Base-by-base conservation (phyloP, 2,888 invertebrate species). In the Chloroclystis v-ata region DNA sequence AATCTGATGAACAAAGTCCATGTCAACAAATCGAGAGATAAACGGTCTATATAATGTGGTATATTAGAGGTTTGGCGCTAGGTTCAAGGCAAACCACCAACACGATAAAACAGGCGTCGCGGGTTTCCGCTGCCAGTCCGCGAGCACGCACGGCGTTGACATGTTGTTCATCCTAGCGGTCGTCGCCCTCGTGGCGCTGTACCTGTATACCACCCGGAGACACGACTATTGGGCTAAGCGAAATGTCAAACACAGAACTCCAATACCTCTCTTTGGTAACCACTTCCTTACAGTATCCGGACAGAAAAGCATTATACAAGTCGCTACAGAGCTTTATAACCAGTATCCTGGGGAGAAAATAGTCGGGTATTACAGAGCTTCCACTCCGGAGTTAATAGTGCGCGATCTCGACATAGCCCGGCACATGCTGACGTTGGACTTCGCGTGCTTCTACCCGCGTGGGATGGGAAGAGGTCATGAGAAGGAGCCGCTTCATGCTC, bases 291-390 rank as follows among this genome's bases (percentile, higher is more conserved):
- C 75, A 45, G 37, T 68, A 0, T 54, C 67, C n/a, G 73, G 63
- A 5, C 37, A 58, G 1, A 67, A 61, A 55, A 80, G 74, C 37
- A 63, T 72, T 1, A 60, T 56, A 24, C 63, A 69, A 57, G 24
- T 75, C 6, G 37, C 66, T 6, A 57, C 47, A 1, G 70, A 77
- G 37, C 43, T 78, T 2, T 82, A 82, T 53, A 65, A 67, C 1
- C 74, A 75, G 43, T 79, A 73, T 40, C 70, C 75, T 1, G 49
- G 70, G 1, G 83, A 82, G 40, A 79, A 73, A 68, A 72, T 78
- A 0, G 69, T 82, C 2, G 83, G 83, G 1, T 69, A 72, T 41
- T 82, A 67, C 49, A 65, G 69, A 49, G 79, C 78, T 7, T 52
- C 60, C 0, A 70, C 64, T 0, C 81, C 83, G 1, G 75, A 72